Conservation (phyloP, 2,113 vertebrate genomes). For the Mobula birostris region DNA sequence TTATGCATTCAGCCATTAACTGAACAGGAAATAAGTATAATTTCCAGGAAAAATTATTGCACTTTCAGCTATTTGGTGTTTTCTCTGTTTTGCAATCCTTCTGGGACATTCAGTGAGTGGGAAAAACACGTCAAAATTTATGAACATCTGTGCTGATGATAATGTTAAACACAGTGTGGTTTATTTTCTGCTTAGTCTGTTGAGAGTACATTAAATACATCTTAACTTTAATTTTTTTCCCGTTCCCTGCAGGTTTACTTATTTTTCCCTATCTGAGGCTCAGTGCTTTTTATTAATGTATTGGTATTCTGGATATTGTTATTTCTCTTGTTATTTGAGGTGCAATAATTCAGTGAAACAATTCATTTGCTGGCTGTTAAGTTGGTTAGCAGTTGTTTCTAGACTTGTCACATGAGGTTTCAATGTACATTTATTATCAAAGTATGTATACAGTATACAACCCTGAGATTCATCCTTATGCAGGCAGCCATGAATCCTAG, state of each 20-base stretch:
- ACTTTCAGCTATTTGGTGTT: background rate
- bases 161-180: background rate
- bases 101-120: background rate
- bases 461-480: too few relatives aligned
- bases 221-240: background rate
- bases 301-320: background rate
- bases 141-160: background rate
- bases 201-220: background rate
- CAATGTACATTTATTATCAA: too few relatives aligned
- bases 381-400: background rate
- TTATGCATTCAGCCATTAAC: background rate
- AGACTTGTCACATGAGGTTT: background rate
- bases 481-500: too few relatives aligned
- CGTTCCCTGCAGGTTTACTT: background rate
- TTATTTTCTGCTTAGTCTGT: constrained; percentile 1
- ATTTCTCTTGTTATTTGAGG: background rate
- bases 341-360: background rate
- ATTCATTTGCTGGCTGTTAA: background rate
- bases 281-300: background rate
- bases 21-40: background rate
- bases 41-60: background rate
- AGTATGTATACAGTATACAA: too few relatives aligned
- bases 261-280: background rate
- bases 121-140: background rate
- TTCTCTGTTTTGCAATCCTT: background rate